Base-by-base conservation (phyloP, 30 jellyfish, hydroid and myxozoan species). In the Morbakka virulenta region DNA sequence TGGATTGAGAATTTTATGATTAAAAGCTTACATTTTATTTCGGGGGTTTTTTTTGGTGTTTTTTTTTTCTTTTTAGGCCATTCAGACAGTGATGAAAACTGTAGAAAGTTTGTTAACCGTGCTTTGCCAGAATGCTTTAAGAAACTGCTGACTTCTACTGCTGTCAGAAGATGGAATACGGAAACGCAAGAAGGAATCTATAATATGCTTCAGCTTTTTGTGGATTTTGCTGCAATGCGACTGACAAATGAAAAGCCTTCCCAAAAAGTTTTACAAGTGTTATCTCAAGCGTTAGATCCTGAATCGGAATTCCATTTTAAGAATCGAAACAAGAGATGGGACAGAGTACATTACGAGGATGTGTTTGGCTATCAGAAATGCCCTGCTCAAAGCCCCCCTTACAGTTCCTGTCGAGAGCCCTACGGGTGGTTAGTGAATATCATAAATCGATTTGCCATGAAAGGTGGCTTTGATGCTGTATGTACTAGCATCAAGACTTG, bases 401-500 rank as follows among this genome's bases (percentile, higher is more conserved):
- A 74, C 49, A 77, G 86, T 50, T 35, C 20, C 0, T 88, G 52
- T 20, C 64, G 83, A 94, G 97, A 83, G 25, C 97, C 97, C 32
- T 89, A 41, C 78, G 97, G 97, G 53, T 83, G 95, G 95, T 94
- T 89, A 13, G 95, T 89, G n/a, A 89, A 89, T 79, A 82, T 89
- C 12, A 77, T 89, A 11, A 89, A 89, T 66, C 81, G 97, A 74
- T 89, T 89, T 74, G 95, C 94, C 1, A 29, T 48, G 52, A 89
- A 89, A 41, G 77, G 74, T 69, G 97, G 97, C 2, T 61, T 89
- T 12, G 83, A 78, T 47, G 94, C 95, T 2, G 64, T 89, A 14
- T 73, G 84, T 13, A 81, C 78, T 33, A 87, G 72, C 23, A 72
- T 89, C 22, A 91, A 89, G 52, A 36, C 74, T 29, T 28, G 82